Conservation (phyloP, 2,888 invertebrate species). For the Polymixis flavicincta region DNA sequence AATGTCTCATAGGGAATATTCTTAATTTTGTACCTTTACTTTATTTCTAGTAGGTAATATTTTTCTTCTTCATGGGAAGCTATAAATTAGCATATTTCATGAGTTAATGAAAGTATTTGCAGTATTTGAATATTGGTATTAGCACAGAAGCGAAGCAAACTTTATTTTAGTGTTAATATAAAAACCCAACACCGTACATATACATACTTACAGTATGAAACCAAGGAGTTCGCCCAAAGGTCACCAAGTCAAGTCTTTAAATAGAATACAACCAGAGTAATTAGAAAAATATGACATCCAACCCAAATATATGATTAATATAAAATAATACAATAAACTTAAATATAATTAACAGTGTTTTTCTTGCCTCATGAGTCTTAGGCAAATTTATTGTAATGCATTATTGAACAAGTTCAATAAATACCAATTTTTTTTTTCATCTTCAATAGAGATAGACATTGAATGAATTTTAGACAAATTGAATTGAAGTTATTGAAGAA, state of each 20-base stretch:
- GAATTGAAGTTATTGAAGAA: not conserved
- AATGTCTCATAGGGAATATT: not conserved
- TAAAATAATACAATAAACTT: conserved; percentile 10
- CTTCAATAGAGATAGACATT: not conserved
- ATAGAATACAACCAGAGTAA: conserved; percentile 63
- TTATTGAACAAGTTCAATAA: not conserved
- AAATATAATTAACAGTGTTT: not conserved
- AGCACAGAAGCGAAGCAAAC: conserved; percentile 41
- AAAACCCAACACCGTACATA: conserved; percentile 38
- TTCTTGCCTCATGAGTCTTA: not conserved
- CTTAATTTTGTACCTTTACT: not conserved
- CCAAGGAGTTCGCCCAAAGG: conserved; percentile 60
- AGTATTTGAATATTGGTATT: conserved; percentile 16
- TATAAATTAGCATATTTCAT: not conserved
- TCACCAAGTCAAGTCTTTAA: conserved; percentile 65
- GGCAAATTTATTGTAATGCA: not conserved
- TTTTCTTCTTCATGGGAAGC: not conserved
- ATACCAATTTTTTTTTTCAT: not conserved
- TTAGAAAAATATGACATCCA: conserved; percentile 49
- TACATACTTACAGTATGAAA: conserved; percentile 64
- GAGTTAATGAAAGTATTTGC: conserved; percentile 5
- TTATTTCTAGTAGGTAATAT: not conserved
- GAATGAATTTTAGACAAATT: not conserved
- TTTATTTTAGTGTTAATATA: conserved; percentile 33
- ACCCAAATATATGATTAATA: conserved; percentile 38